These are phyloP conservation scores for Rhodeus uyekii DNA, from an alignment of 2,797 vertebrate genomes.

Conservation along the genomic window DNA sequence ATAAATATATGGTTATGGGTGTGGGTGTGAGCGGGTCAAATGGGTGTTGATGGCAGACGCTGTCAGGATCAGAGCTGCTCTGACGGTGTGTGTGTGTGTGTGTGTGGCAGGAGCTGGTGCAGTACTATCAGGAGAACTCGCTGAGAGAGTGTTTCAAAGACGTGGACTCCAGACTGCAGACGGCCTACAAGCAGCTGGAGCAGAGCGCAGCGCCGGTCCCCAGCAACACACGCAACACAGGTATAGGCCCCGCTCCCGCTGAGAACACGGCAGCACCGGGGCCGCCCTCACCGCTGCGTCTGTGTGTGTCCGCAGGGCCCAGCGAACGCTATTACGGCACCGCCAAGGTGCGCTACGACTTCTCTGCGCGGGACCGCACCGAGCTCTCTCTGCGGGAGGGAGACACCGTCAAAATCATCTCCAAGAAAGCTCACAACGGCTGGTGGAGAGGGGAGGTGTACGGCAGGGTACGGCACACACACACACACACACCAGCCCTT, in stretches of 20 bases:
- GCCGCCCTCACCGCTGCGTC: too few species aligned
- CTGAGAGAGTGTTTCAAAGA: conserved; percentile 92
- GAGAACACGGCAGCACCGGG: too few species aligned
- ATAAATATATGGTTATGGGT: neutral
- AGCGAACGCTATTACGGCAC: conserved; percentile 78
- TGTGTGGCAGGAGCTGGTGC: conserved; percentile 83
- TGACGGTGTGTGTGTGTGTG: conserved; percentile 17
- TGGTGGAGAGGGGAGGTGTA: conserved; percentile 98
- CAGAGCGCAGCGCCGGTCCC: conserved; percentile 61
- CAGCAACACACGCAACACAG: conserved; percentile 20
- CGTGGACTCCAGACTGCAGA: conserved; percentile 82
- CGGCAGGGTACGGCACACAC: conserved; percentile 78
- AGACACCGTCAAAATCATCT: conserved; percentile 90
- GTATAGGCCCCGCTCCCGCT: too few species aligned
- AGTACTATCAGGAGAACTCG: conserved; percentile 87
- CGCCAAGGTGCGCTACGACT: conserved; percentile 89
- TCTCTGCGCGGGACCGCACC: conserved; percentile 87
- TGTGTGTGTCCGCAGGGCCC: conserved; percentile 66
- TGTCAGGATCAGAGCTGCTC: neutral
- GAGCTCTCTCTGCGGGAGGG: conserved; percentile 89
- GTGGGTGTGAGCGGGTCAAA: too few species aligned
- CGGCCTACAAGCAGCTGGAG: conserved; percentile 86
- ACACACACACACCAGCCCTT: neutral
- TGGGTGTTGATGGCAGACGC: too few species aligned
- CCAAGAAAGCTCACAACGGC: conserved; percentile 86